Conservation (phyloP, 2,797 vertebrate species). For the Typhlichthys eigenmanni region DNA sequence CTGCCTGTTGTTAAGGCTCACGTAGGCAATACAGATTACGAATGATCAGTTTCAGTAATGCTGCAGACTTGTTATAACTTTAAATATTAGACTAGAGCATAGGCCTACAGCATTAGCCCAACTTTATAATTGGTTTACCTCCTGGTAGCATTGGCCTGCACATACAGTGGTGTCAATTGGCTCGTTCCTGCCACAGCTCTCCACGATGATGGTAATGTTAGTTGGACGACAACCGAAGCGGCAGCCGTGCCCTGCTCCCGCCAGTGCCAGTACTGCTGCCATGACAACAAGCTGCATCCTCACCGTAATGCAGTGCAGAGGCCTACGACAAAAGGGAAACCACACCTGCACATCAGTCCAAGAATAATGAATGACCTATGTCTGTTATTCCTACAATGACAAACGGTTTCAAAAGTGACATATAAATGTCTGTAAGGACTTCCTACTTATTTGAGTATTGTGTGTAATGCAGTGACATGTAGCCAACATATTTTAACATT, state of each 20-base stretch:
- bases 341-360: slow-evolving; percentile 22
- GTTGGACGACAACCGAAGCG: slow-evolving; percentile 76
- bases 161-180: slow-evolving; percentile 84
- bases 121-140: slow-evolving; percentile 66
- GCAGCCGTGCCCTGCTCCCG: slow-evolving; percentile 73
- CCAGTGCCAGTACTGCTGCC: slow-evolving; percentile 77
- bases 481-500: too few species aligned
- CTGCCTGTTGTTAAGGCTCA: too few species aligned
- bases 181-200: slow-evolving; percentile 80
- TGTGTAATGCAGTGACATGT: too few species aligned
- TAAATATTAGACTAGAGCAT: too few species aligned
- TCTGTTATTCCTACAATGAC: neutral
- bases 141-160: slow-evolving; percentile 82
- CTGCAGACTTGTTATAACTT: too few species aligned
- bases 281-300: slow-evolving; percentile 79
- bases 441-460: too few species aligned
- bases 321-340: slow-evolving; percentile 41
- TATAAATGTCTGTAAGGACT: too few species aligned
- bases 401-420: too few species aligned
- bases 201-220: slow-evolving; percentile 81
- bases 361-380: neutral
- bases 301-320: slow-evolving; percentile 41
- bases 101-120: too few species aligned
- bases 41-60: neutral
- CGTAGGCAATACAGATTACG: too few species aligned